These are phyloP conservation scores for Oophaga sylvatica DNA, from an alignment of 2,797 vertebrate genomes.

Conservation along the genomic window DNA sequence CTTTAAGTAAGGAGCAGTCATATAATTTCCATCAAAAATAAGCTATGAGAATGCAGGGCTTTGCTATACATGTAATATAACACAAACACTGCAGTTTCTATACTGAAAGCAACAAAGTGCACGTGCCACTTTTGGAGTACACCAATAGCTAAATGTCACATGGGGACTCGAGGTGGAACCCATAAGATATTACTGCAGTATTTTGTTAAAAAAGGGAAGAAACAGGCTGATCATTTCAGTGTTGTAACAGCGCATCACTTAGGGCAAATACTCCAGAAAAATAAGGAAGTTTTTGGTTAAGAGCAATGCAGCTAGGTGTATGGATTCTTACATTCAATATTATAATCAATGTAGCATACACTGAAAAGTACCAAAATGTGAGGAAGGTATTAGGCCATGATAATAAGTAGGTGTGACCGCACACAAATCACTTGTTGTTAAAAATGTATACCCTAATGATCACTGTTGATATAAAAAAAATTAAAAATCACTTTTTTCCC, in stretches of 20 bases:
- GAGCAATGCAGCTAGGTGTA: constrained; percentile 70
- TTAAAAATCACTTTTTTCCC: constrained; percentile 62
- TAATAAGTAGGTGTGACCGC: neutral
- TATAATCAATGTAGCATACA: constrained; percentile 28
- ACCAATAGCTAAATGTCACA: neutral
- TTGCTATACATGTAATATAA: neutral
- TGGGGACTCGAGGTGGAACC: neutral
- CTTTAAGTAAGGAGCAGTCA: constrained; percentile 4
- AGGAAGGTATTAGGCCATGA: constrained; percentile 12
- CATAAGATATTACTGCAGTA: constrained; percentile 3
- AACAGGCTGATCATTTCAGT: neutral
- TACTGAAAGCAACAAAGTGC: constrained; percentile 60
- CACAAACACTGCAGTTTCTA: constrained; percentile 64
- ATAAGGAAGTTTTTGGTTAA: constrained; percentile 70
- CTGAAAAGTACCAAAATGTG: constrained; percentile 28
- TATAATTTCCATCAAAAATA: constrained; percentile 24
- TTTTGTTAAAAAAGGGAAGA: constrained; percentile 28
- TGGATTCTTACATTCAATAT: constrained; percentile 36
- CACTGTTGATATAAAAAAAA: constrained; percentile 63
- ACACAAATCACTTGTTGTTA: constrained; percentile 26
- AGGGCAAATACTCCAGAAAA: constrained; percentile 15
- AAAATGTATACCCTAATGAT: constrained; percentile 55
- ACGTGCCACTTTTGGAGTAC: neutral
- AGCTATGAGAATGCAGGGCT: neutral
- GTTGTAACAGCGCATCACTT: constrained; percentile 22